phyloP scores from a whole-genome alignment of 2,113 vertebrate species.

The Hylia prasina region DNA sequence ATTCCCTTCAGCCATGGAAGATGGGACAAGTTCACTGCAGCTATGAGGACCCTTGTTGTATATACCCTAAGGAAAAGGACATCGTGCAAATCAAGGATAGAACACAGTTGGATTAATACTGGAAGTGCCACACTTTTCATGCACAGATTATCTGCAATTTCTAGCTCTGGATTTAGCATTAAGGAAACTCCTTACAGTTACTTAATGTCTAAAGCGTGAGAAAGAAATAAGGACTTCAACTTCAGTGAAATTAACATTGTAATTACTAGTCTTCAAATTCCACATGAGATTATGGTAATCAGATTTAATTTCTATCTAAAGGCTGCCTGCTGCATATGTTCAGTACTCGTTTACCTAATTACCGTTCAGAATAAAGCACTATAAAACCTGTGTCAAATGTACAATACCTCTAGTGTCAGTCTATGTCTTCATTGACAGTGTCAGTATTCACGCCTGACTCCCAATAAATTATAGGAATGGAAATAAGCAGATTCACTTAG shows the following conservation, averaged over 20 bases:
- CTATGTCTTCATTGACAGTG: not conserved
- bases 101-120: not conserved
- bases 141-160: not conserved
- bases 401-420: not conserved
- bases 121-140: not conserved
- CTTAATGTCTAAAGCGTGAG: not conserved
- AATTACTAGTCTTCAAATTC: slow-evolving; percentile 11
- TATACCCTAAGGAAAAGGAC: not conserved
- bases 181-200: not conserved
- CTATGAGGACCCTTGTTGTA: not conserved
- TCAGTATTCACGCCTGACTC: not conserved
- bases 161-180: not conserved
- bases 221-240: not conserved
- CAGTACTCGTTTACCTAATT: slow-evolving; percentile 43
- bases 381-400: not conserved
- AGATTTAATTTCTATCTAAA: slow-evolving; percentile 22
- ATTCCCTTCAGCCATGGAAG: not conserved
- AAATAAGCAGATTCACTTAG: not conserved
- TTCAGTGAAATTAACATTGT: not conserved
- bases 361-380: slow-evolving; percentile 64
- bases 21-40: not conserved
- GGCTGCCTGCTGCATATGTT: slow-evolving; percentile 42
- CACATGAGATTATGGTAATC: not conserved
- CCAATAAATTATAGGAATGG: not conserved
- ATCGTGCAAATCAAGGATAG: not conserved